A percentile compares a stretch with the other conserved stretches of the same genome.
phyloP scores from a whole-genome alignment of 2,888 invertebrate genomes.

The Drosophila mettleri region DNA sequence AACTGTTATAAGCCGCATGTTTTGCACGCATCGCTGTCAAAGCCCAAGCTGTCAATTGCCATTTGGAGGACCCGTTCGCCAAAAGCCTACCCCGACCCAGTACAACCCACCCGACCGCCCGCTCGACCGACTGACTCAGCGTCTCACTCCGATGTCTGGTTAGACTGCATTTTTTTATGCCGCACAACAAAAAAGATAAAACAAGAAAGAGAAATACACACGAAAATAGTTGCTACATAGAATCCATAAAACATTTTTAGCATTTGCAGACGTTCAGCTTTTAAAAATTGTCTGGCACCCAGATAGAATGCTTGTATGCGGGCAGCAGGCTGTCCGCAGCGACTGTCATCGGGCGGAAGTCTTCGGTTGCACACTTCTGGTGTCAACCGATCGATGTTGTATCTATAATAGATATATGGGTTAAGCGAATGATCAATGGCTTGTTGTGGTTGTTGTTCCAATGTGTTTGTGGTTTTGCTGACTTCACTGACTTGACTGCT shows the following conservation, averaged over 20 bases:
- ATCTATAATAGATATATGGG: constrained; percentile 37
- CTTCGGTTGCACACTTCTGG: constrained; percentile 33
- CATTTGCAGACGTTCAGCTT: constrained; percentile 74
- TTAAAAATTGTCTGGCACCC: constrained; percentile 62
- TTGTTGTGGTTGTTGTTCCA: constrained; percentile 2
- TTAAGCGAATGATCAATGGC: constrained; percentile 51
- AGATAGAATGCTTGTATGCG: constrained; percentile 58
- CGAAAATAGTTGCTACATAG: constrained; percentile 42
- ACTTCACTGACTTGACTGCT: constrained; percentile 4
- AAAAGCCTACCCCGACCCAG: constrained; percentile 28
- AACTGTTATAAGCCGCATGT: constrained; percentile 74
- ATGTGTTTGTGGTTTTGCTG: constrained; percentile 17
- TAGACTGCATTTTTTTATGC: constrained; percentile 72
- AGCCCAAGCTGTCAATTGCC: constrained; percentile 60
- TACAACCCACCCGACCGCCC: constrained; percentile 13
- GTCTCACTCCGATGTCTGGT: constrained; percentile 62
- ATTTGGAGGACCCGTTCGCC: constrained; percentile 55
- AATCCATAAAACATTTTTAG: constrained; percentile 78
- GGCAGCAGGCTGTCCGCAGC: constrained; percentile 61
- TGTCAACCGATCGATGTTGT: constrained; percentile 43
- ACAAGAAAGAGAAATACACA: constrained; percentile 18
- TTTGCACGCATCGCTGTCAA: constrained; percentile 58
- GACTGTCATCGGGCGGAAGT: constrained; percentile 39
- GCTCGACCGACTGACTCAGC: constrained; percentile 40
- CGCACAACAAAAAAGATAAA: constrained; percentile 9